Base-by-base conservation (phyloP, 2,113 vertebrate genomes). In the Tapirus terrestris region DNA sequence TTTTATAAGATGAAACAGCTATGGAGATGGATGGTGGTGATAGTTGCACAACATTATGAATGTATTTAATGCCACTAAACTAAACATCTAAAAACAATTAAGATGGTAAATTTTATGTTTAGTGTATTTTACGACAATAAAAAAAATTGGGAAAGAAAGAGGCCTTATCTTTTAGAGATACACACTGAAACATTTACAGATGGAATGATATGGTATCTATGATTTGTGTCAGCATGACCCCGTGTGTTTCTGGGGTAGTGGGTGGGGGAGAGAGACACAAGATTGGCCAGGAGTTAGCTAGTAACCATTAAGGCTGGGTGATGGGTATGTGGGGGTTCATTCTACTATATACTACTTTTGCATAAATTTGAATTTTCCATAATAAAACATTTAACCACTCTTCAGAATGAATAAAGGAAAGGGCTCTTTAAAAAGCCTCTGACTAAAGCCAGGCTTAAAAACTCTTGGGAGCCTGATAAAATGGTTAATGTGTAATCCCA, bases 351-450 rank as follows among this genome's bases (percentile, higher is more conserved):
- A 70, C 17, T 48, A 67, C 25, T 82, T 77, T 82, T 23, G 6
- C 7, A 39, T 75, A 85, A 33, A 82, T 82, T 89, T 61, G 33
- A 96, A 89, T 91, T 95, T 86, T 63, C 67, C 87, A 18, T 33
- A 73, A 79, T 75, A 83, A 92, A 96, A 77, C 43, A 6, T 60
- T 68, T 73, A 82, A 60, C 45, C 48, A 21, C 89, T 77, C 92
- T 95, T 80, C 70, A 93, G 72, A 72, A 20, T 58, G 29, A 92
- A 94, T 75, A 87, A 88, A 96, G 68, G 48, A 92, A 88, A 6
- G 13, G 29, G 60, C 11, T 81, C 43, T 88, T 93, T 80, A 75
- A 80, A 75, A 72, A 63, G 67, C 11, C 18, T 94, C 63, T 83
- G 39, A 18, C 29, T n/a, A 82, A 95, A 94, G 36, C 51, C 70